Evolutionary conservation across 2,797 vertebrate genomes (phyloP).

Genomic region (Crocodylus rhombifer): DNA sequence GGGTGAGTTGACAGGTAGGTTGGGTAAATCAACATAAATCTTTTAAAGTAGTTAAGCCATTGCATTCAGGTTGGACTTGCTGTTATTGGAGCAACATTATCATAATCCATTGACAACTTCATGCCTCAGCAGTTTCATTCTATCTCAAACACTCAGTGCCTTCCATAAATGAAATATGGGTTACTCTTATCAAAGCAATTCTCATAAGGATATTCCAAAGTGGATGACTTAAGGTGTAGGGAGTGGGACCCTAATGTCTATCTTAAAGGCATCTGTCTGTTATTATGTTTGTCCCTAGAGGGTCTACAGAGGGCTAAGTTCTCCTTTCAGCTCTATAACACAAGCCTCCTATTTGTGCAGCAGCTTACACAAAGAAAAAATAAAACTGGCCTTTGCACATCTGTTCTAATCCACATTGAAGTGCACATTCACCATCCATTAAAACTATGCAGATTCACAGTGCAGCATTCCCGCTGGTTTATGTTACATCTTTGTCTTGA

Average conservation of each 20-base stretch:
- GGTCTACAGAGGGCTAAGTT: not conserved
- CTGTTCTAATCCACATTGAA: no score
- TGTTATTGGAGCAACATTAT: not conserved
- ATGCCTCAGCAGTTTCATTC: not conserved
- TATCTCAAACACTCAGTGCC: not conserved
- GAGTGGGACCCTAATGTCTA: fast-evolving
- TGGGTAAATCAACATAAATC: conserved; percentile 10
- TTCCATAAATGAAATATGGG: not conserved
- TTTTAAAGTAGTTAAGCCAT: not conserved
- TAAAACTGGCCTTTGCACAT: no score
- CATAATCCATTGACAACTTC: not conserved
- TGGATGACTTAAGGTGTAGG: not conserved
- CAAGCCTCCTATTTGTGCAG: not conserved
- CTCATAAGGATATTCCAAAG: not conserved
- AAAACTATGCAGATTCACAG: not conserved
- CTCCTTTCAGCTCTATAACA: not conserved
- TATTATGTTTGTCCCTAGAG: not conserved
- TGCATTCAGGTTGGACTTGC: not conserved
- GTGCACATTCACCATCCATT: not conserved
- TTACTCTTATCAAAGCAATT: not conserved
- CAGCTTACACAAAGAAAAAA: not conserved
- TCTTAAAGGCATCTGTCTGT: not conserved
- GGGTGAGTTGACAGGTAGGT: not conserved
- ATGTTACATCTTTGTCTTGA: not conserved
- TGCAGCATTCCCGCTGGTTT: not conserved